Percentiles rank a stretch among this genome's conserved stretches.
These are phyloP conservation scores for Zalophus californianus DNA, from an alignment of 2,797 vertebrate genomes.

Conservation along the genomic window DNA sequence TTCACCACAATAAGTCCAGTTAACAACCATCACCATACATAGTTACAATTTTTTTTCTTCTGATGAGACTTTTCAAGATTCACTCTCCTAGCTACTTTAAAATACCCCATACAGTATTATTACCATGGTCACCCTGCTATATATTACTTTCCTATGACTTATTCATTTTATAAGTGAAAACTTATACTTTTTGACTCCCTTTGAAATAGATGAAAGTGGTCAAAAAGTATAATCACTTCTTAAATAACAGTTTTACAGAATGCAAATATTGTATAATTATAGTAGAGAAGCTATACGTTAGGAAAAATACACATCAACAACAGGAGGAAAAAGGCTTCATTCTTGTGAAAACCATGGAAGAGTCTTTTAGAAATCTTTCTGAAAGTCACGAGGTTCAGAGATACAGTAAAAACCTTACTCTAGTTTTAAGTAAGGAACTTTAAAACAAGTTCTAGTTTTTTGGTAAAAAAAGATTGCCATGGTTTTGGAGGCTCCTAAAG, in stretches of 20 bases:
- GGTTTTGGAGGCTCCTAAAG: not conserved
- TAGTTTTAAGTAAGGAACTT: too few species aligned
- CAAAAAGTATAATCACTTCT: not conserved
- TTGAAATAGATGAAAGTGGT: not conserved
- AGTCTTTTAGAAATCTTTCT: constrained; percentile 15
- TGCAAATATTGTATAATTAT: not conserved
- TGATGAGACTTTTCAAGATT: not conserved
- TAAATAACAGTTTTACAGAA: constrained; percentile 11
- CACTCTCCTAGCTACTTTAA: not conserved
- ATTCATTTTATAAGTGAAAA: not conserved
- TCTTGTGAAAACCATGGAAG: not conserved
- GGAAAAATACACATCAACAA: not conserved
- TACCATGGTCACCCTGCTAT: not conserved
- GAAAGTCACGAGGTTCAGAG: not conserved
- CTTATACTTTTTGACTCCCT: not conserved
- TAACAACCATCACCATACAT: not conserved
- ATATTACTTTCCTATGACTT: not conserved
- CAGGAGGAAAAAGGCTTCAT: not conserved
- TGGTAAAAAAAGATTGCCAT: not conserved
- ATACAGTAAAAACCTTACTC: not conserved
- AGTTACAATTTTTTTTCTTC: not conserved
- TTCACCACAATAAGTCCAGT: not conserved
- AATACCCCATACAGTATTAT: not conserved
- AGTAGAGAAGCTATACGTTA: not conserved
- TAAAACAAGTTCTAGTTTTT: not conserved